A percentile compares a stretch with the other conserved stretches of the same genome.
These are phyloP conservation scores for Euschistus heros DNA, from an alignment of 1,140 invertebrate species.

Conservation along the genomic window DNA sequence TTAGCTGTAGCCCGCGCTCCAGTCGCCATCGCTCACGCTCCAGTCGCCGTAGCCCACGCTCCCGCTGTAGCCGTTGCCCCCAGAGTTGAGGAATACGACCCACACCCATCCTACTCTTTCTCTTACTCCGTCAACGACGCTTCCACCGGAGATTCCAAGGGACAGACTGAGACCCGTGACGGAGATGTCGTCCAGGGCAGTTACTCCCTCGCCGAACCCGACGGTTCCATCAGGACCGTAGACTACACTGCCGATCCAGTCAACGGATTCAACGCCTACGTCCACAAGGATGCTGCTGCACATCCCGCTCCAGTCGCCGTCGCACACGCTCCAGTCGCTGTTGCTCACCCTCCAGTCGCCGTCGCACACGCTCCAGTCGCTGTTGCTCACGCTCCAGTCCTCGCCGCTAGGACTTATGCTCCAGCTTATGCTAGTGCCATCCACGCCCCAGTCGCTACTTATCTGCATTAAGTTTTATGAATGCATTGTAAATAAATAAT, in stretches of 20 bases:
- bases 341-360: constrained; percentile 16
- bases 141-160: constrained; percentile 30
- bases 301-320: constrained; percentile 31
- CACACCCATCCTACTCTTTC: constrained; percentile 31
- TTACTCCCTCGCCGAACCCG: constrained; percentile 30
- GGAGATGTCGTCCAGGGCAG: constrained; percentile 28
- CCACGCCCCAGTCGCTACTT: constrained; percentile 19
- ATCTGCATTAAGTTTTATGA: no score
- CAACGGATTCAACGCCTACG: no score
- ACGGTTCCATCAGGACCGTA: constrained; percentile 31
- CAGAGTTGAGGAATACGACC: constrained; percentile 6
- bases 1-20: not conserved
- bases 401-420: not conserved
- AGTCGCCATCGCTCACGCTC: not conserved
- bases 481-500: no score
- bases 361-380: constrained; percentile 23
- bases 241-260: constrained; percentile 33
- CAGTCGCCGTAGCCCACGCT: no score
- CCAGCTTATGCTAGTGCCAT: not conserved
- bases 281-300: no score
- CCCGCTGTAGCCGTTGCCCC: not conserved
- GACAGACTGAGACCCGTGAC: constrained; percentile 24
- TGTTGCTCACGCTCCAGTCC: constrained; percentile 27
- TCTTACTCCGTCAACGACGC: constrained; percentile 34
- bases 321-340: constrained; percentile 32